Evolutionary conservation across 2,113 vertebrate genomes (phyloP), one percentile per base, ranked within the genome.

Genomic region (Hemiscyllium ocellatum): DNA sequence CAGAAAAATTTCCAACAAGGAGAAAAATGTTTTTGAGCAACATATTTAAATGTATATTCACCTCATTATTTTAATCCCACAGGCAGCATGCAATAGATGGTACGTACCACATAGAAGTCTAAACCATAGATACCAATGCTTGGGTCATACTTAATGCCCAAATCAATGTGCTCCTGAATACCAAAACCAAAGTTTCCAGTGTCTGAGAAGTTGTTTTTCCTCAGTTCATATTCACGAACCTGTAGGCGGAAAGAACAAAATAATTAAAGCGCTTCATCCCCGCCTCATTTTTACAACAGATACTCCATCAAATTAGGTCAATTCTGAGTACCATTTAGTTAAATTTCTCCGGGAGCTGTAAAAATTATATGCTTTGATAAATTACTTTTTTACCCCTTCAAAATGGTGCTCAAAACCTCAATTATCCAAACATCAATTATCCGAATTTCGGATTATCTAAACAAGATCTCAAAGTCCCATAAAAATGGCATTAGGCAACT

Each of bases 151-250:
- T 99, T 99, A 96, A 99, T 99, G 2, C 99, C 99, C 98, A 99
- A 97, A 96, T 99, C 99, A 0, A 99, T 99, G 97, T 99, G 99
- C 83, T 99, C 99, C 97, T 99, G 99, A 97, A 99, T 99, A 22
- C 99, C 99, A 96, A 99, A 99, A 96, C 99, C 99, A 17, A 99
- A 99, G 98, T 99, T 99, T 90, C 99, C 99, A 0, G 99, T 99
- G 95, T 99, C 99, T 0, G 99, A 99, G 97, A 99, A 99, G 98
- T 99, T 99, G 96, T 99, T 99, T 97, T 99, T 99, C 61, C 99
- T 98, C 97, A 99, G 96, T 96, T 99, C 99, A 0, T 99, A 99
- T 96, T 99, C 99, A 12, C 99, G 98, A 97, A 99, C 99, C 99
- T 99, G 96, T 86, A 96, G 76, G 96, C 15, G 96, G 80, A 95